Evolutionary conservation across 2,888 invertebrate genomes (phyloP).

Genomic region (Tetrapedia diversipes): DNA sequence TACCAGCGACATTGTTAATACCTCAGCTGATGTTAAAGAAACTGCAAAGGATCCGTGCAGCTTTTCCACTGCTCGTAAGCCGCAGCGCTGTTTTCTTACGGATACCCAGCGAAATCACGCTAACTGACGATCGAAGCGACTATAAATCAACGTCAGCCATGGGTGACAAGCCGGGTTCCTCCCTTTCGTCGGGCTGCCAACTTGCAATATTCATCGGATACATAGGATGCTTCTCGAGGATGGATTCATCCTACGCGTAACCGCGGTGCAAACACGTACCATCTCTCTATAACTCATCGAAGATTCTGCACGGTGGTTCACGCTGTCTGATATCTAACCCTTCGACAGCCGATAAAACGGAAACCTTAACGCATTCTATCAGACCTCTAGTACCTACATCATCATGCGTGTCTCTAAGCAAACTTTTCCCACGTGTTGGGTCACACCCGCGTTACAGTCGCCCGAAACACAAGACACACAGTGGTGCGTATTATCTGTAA

Average conservation of each 20-base stretch:
- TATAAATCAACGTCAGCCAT: constrained; percentile 49
- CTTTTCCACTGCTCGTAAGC: constrained; percentile 32
- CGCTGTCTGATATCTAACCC: neutral
- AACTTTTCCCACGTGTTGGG: neutral
- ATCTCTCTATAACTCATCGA: neutral
- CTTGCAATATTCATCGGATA: constrained; percentile 26
- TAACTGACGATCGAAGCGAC: constrained; percentile 13
- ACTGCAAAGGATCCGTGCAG: constrained; percentile 32
- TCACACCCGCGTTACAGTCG: no score
- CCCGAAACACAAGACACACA: neutral
- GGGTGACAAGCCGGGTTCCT: constrained; percentile 20
- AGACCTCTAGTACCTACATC: no score
- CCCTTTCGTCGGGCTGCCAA: constrained; percentile 23
- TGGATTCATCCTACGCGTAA: neutral
- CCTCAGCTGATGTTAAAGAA: constrained; percentile 38
- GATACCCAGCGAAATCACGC: constrained; percentile 19
- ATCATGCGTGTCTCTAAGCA: neutral
- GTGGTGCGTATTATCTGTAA: constrained; percentile 17
- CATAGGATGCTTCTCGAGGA: neutral
- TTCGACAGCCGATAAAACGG: neutral
- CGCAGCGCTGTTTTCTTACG: constrained; percentile 11
- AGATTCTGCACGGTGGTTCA: neutral
- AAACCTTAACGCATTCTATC: no score
- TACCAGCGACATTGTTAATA: constrained; percentile 28
- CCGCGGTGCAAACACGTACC: neutral